Conservation (phyloP, 2,797 vertebrate species). For the Gambusia yucatana region DNA sequence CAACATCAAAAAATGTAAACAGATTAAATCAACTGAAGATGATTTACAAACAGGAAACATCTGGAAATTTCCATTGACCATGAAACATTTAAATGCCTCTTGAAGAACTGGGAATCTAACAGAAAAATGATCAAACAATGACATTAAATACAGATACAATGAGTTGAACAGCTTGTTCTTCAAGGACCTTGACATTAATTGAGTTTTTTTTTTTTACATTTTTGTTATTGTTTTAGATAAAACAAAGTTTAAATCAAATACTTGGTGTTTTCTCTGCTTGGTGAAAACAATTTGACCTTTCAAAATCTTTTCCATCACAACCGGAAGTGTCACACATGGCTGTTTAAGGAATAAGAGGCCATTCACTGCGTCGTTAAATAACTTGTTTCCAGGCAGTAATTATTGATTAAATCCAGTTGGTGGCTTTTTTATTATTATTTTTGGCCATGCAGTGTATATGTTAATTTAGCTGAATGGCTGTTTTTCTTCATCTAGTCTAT, state of each 20-base stretch:
- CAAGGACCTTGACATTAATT: not conserved
- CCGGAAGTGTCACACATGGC: no score
- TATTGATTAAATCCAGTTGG: not conserved
- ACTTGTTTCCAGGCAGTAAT: not conserved
- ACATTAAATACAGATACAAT: not conserved
- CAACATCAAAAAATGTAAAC: conserved; percentile 2
- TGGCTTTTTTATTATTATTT: not conserved
- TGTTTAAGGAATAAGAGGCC: not conserved
- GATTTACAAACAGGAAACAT: conserved; percentile 10
- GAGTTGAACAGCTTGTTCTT: not conserved
- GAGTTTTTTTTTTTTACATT: not conserved
- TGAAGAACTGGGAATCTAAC: not conserved
- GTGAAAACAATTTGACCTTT: not conserved
- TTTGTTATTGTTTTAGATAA: not conserved
- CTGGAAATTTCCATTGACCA: not conserved
- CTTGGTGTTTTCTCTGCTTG: not conserved
- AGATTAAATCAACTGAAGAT: not conserved
- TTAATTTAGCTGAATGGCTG: not conserved
- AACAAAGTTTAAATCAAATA: not conserved
- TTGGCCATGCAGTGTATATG: not conserved
- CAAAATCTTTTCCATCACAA: no score
- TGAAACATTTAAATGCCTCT: not conserved
- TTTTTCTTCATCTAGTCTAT: not conserved
- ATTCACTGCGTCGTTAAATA: not conserved
- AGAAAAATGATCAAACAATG: not conserved